Evolutionary conservation across 2,797 vertebrate genomes (phyloP), one percentile per base, ranked within the genome.

Genomic region (Orientallactaga sibirica): DNA sequence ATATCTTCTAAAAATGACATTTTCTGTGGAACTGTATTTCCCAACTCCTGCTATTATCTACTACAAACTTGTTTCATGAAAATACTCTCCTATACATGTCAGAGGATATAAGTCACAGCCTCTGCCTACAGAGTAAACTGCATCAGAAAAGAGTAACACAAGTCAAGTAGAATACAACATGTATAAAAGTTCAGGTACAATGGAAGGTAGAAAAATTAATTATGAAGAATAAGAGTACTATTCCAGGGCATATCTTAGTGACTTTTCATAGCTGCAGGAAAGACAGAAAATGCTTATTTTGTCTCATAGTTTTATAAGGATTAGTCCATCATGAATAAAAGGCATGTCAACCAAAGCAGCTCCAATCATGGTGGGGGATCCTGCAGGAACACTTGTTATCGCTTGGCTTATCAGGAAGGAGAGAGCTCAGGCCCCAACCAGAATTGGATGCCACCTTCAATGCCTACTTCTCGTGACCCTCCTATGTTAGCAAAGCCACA

Each of bases 1-100:
- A 76, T 78, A 64, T 41, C 62, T 94, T 81, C 61, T 91, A 81
- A 95, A 88, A 91, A 58, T 71, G 71, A 14, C 19, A 85, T 96
- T 94, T 92, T 41, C 37, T 67, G 7, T 92, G 89, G 92, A 87
- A 89, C 19, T n/a, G 27, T 89, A 14, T 84, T 90, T 64, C 27
- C 37, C 37, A 64, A 55, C 74, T 91, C 71, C 52, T 29, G 27
- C 20, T 67, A 7, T 25, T 62, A 74, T 33, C 90, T 86, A 87
- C 48, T 58, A 58, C 18, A 16, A 3, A 67, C 27, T 73, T 81
- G 37, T 64, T 71, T 66, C 58, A 19, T 61, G 3, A 14, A 61
- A 37, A 12, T 61, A 22, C 20, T 77, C 24, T 33, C 11, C 27
- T n/a, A 27, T 67, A 41, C 24, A n/a, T 73, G 71, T 68, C 58